Percentiles rank a stretch among this genome's conserved stretches.
These are phyloP conservation scores for Emydoidea blandingii DNA, from an alignment of 2,797 vertebrate genomes.

Conservation along the genomic window DNA sequence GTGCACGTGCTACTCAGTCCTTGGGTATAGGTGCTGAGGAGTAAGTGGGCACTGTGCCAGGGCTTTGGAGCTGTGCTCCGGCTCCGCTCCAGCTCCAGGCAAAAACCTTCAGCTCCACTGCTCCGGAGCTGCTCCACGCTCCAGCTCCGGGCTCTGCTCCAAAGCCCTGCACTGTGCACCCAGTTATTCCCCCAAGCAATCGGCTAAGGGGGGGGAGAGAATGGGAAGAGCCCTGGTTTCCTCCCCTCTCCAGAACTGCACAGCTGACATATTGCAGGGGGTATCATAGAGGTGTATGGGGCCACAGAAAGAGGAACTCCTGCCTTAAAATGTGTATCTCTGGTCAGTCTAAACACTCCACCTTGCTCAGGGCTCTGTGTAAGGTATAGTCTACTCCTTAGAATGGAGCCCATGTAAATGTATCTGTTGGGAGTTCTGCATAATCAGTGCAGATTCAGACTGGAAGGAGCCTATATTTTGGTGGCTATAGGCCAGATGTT, in stretches of 20 bases:
- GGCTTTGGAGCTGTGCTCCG: too few species aligned
- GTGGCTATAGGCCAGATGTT: not conserved
- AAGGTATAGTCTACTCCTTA: not conserved
- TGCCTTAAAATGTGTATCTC: fast-evolving
- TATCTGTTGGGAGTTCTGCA: not conserved
- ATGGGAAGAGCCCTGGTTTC: not conserved
- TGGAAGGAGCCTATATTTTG: not conserved
- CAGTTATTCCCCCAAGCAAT: not conserved
- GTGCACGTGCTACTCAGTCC: not conserved
- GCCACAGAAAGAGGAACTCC: not conserved
- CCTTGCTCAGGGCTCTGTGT: not conserved
- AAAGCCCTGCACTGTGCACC: fast-evolving
- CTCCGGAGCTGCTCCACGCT: too few species aligned
- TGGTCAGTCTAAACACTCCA: fast-evolving
- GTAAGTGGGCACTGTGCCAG: fast-evolving
- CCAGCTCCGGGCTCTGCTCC: too few species aligned
- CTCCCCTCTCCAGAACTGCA: not conserved
- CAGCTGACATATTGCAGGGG: not conserved
- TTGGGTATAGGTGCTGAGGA: fast-evolving
- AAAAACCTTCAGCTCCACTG: too few species aligned
- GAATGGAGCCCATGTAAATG: not conserved
- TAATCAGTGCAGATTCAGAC: not conserved
- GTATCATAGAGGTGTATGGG: not conserved
- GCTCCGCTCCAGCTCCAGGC: too few species aligned
- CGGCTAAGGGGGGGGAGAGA: not conserved